Evolutionary conservation across 2,888 invertebrate species (phyloP).

Genomic region (Cephalotes varians): DNA sequence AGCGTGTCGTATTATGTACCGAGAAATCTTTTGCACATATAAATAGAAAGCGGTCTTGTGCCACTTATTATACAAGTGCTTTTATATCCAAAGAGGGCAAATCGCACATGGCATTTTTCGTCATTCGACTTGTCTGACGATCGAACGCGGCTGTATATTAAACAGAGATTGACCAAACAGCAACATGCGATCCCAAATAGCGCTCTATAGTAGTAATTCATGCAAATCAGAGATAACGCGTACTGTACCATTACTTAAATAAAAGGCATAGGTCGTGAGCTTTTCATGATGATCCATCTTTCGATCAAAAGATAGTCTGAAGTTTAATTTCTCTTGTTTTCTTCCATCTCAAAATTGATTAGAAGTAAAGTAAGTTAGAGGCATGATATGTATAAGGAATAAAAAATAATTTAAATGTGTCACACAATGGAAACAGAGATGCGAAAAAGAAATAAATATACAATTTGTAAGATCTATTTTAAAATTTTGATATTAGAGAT

Average conservation of each 20-base stretch:
- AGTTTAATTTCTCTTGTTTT: background rate
- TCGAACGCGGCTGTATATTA: background rate
- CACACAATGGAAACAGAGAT: background rate
- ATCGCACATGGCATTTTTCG: constrained; percentile 15
- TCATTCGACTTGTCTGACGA: background rate
- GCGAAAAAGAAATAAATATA: background rate
- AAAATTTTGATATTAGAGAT: no score
- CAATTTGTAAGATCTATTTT: background rate
- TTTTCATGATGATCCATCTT: background rate
- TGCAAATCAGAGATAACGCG: constrained; percentile 50
- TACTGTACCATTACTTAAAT: constrained; percentile 56
- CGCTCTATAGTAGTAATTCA: constrained; percentile 3
- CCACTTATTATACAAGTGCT: constrained; percentile 66
- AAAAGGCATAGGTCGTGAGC: constrained; percentile 13
- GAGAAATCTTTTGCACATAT: constrained; percentile 46
- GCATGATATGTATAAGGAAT: background rate
- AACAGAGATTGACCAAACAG: constrained; percentile 27
- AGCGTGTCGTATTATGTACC: constrained; percentile 28
- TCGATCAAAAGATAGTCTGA: constrained; percentile 4
- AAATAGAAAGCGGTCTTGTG: constrained; percentile 71
- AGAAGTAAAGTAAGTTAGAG: background rate
- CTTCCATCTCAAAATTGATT: background rate
- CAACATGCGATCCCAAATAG: constrained; percentile 52
- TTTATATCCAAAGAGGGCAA: constrained; percentile 53
- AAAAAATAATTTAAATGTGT: background rate